These are phyloP conservation scores for Monopis laevigella DNA, from an alignment of 2,888 invertebrate species.

Conservation along the genomic window DNA sequence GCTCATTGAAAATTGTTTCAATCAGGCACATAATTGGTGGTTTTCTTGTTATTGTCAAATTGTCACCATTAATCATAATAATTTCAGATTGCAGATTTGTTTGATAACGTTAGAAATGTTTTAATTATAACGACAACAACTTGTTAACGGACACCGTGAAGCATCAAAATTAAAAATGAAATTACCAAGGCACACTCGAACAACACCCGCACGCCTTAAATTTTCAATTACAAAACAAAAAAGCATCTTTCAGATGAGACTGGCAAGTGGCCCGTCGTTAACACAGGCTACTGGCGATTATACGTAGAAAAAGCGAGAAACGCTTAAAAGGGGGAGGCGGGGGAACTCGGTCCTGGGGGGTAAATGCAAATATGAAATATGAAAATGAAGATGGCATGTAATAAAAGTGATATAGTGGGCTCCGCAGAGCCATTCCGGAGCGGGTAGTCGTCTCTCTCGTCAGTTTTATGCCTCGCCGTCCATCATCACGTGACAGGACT, in stretches of 20 bases:
- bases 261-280: conserved; percentile 28
- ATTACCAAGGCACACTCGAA: background rate
- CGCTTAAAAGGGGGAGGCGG: conserved; percentile 39
- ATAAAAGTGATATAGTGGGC: conserved; percentile 83
- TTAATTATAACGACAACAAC: too few relatives aligned
- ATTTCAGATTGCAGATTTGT: too few relatives aligned
- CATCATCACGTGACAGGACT: conserved; percentile 75
- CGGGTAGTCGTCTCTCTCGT: conserved; percentile 74
- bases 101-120: too few relatives aligned
- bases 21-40: too few relatives aligned
- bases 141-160: too few relatives aligned
- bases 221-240: background rate
- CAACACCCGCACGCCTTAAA: background rate
- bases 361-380: conserved; percentile 70
- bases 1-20: too few relatives aligned
- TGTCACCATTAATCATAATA: too few relatives aligned
- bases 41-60: too few relatives aligned
- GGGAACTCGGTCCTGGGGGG: conserved; percentile 27
- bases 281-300: conserved; percentile 47
- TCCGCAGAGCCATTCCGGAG: conserved; percentile 79
- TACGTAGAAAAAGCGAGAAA: conserved; percentile 58
- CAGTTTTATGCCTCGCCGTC: conserved; percentile 79
- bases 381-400: conserved; percentile 77
- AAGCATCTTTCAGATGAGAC: background rate
- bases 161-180: background rate